phyloP scores from a whole-genome alignment of 2,797 vertebrate species.

The Sebastes reedi region DNA sequence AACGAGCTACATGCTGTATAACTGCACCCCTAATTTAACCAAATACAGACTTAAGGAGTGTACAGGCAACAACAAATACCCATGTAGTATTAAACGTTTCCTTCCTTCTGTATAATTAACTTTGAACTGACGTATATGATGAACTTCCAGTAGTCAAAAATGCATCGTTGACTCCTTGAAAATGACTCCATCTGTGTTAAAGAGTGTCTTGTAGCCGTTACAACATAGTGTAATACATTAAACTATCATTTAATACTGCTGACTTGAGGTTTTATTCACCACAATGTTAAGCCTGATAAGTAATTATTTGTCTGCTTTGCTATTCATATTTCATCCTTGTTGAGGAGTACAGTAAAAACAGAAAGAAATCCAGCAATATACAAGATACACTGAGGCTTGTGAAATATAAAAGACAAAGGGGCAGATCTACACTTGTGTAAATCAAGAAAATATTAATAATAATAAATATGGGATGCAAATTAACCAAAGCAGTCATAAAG shows the following conservation, averaged over 20 bases:
- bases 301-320: constrained; percentile 4
- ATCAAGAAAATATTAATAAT: too few relatives aligned
- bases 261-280: not conserved
- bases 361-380: constrained; percentile 10
- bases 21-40: not conserved
- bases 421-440: not conserved
- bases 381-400: not conserved
- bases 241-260: not conserved
- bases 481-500: not conserved
- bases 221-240: constrained; percentile 4
- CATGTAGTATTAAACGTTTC: constrained; percentile 3
- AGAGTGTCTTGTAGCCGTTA: not conserved
- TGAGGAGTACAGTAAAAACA: not conserved
- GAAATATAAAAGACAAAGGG: not conserved
- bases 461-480: not conserved
- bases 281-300: not conserved
- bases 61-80: not conserved
- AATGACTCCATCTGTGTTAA: not conserved
- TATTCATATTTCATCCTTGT: not conserved
- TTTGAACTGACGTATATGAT: not conserved
- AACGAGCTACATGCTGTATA: not conserved
- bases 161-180: not conserved
- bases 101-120: not conserved
- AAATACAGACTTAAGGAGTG: not conserved
- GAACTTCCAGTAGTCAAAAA: not conserved